Conservation (phyloP, 2,113 vertebrate species). For the Trogon surrucura region DNA sequence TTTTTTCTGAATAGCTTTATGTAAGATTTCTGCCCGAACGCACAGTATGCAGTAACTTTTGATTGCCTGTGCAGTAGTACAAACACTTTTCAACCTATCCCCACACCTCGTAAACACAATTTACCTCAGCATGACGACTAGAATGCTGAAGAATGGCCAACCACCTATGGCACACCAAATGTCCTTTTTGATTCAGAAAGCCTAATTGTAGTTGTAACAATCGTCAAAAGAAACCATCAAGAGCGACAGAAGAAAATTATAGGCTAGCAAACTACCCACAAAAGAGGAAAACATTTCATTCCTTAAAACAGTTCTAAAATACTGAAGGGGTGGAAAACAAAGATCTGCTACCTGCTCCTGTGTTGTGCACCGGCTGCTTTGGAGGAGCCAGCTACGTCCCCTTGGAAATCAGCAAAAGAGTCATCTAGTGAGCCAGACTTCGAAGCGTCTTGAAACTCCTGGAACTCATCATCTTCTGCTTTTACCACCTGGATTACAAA, state of each 20-base stretch:
- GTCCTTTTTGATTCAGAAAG: not conserved
- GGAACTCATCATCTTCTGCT: constrained; percentile 95
- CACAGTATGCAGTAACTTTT: not conserved
- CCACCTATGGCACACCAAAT: not conserved
- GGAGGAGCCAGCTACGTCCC: constrained; percentile 78
- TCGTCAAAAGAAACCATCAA: constrained; percentile 1
- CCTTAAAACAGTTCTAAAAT: not conserved
- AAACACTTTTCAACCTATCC: not conserved
- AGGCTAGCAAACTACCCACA: not conserved
- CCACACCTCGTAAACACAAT: not conserved
- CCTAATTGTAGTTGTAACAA: not conserved
- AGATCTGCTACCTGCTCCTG: constrained; percentile 84
- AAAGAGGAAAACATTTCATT: not conserved
- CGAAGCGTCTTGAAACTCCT: constrained; percentile 97
- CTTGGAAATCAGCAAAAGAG: constrained; percentile 90
- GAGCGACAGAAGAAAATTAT: not conserved
- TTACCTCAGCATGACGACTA: not conserved
- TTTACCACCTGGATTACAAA: constrained; percentile 80
- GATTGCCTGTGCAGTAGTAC: not conserved
- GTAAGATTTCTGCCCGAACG: not conserved
- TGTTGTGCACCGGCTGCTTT: constrained; percentile 76
- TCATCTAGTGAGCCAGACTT: constrained; percentile 88
- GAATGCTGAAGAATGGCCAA: not conserved
- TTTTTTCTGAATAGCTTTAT: not conserved
- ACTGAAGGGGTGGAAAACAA: not conserved